Percentiles rank a stretch among this genome's conserved stretches.
phyloP scores from a whole-genome alignment of 2,888 invertebrate species.

The Pegoplata infirma region DNA sequence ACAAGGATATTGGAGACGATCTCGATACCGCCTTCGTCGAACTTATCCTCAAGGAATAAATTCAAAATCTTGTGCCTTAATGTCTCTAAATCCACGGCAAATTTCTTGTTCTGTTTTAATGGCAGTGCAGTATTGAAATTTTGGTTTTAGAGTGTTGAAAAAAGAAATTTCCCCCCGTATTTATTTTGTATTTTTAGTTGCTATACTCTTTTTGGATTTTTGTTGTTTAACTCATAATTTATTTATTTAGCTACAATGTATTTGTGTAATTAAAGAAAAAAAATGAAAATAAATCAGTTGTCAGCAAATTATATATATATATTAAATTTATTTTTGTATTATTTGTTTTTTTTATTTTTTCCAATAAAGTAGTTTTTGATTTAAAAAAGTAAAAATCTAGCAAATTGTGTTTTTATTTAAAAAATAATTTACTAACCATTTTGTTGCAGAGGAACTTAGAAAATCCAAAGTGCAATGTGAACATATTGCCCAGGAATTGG shows the following conservation, averaged over 20 bases:
- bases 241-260: constrained; percentile 58
- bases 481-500: constrained; percentile 98
- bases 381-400: constrained; percentile 42
- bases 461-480: constrained; percentile 98
- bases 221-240: constrained; percentile 73
- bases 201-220: constrained; percentile 63
- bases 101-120: constrained; percentile 38
- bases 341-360: constrained; percentile 28
- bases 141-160: constrained; percentile 61
- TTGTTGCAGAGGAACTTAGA: constrained; percentile 88
- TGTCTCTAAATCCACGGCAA: constrained; percentile 38
- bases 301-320: constrained; percentile 56
- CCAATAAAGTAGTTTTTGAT: constrained; percentile 43
- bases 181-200: constrained; percentile 53
- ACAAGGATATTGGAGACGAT: constrained; percentile 99
- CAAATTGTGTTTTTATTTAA: constrained; percentile 45
- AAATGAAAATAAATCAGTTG: constrained; percentile 56
- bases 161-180: constrained; percentile 32
- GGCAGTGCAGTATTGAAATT: constrained; percentile 57
- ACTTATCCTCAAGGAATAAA: constrained; percentile 87
- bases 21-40: constrained; percentile 99
- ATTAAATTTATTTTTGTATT: constrained; percentile 26
- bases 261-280: constrained; percentile 60
- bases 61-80: constrained; percentile 26
- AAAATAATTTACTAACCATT: constrained; percentile 9